A percentile compares a stretch with the other conserved stretches of the same genome.
These are phyloP conservation scores for Enteromius unitaeniatus DNA, from an alignment of 2,797 vertebrate species.

Conservation along the genomic window DNA sequence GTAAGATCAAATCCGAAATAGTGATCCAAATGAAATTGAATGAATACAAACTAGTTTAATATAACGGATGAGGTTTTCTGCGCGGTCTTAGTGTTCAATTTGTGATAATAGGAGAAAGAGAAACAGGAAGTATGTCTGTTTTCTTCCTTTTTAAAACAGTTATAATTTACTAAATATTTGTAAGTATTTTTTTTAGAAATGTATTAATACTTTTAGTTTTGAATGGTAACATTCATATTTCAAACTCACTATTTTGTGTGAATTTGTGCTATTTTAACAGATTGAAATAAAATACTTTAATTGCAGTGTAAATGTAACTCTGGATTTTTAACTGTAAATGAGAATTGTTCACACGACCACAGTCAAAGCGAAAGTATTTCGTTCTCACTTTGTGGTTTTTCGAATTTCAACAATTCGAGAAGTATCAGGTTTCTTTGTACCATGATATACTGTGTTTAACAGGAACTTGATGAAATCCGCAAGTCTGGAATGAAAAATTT, in stretches of 20 bases:
- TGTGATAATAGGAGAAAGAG: neutral
- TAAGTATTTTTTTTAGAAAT: neutral
- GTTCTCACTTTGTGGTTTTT: constrained; percentile 4
- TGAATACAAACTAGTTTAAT: neutral
- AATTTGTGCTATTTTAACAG: neutral
- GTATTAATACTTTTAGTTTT: neutral
- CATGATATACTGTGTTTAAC: constrained; percentile 60
- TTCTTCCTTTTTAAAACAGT: neutral
- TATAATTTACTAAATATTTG: neutral
- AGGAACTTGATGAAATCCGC: constrained; percentile 97
- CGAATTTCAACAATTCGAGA: neutral
- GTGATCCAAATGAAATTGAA: neutral
- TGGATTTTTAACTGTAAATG: neutral
- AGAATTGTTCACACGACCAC: neutral
- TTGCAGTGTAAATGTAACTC: neutral
- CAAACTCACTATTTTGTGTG: neutral
- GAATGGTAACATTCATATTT: neutral
- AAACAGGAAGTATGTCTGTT: constrained; percentile 21
- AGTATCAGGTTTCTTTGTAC: neutral
- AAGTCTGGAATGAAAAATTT: constrained; percentile 91
- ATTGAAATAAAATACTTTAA: neutral
- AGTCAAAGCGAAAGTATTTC: neutral
- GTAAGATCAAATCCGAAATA: neutral
- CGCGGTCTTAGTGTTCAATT: neutral
- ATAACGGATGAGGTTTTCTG: neutral